These are phyloP conservation scores for Erpetoichthys calabaricus DNA, from an alignment of 2,797 vertebrate species.

Conservation along the genomic window DNA sequence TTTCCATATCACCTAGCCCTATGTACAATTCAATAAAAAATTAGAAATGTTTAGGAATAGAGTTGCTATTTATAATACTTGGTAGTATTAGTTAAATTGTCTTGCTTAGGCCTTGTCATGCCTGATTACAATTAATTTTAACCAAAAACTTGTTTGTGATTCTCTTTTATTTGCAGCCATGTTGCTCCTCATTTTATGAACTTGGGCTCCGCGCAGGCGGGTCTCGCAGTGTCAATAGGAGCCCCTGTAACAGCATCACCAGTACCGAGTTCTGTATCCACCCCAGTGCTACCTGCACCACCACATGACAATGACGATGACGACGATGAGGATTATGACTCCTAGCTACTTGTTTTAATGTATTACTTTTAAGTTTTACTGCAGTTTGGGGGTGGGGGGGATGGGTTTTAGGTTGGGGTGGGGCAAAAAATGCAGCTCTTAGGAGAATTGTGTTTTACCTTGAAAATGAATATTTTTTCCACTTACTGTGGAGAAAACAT, in stretches of 20 bases:
- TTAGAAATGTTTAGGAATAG: no score
- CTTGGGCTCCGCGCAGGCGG: conserved; percentile 19
- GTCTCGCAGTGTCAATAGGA: not conserved
- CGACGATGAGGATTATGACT: conserved; percentile 76
- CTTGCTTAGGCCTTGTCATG: conserved; percentile 26
- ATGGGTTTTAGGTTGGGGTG: conserved; percentile 5
- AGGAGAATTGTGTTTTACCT: not conserved
- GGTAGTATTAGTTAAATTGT: no score
- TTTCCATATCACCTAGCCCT: no score
- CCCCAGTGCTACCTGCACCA: conserved; percentile 23
- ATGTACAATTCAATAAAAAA: no score
- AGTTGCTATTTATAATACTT: no score
- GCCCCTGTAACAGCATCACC: conserved; percentile 17
- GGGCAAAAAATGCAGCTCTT: conserved; percentile 13
- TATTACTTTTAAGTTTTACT: conserved; percentile 24
- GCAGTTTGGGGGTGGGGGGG: conserved; percentile 10
- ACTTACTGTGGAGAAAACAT: no score
- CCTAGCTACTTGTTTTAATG: conserved; percentile 43
- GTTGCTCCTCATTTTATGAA: conserved; percentile 45
- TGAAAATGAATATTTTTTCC: conserved; percentile 23
- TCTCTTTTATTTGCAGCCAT: conserved; percentile 10
- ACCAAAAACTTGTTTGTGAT: conserved; percentile 15
- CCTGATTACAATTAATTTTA: conserved; percentile 18
- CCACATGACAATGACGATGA: conserved; percentile 38
- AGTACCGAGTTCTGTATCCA: conserved; percentile 8